These are phyloP conservation scores for Polyommatus iphigenia DNA, from an alignment of 2,888 invertebrate genomes.

Conservation along the genomic window DNA sequence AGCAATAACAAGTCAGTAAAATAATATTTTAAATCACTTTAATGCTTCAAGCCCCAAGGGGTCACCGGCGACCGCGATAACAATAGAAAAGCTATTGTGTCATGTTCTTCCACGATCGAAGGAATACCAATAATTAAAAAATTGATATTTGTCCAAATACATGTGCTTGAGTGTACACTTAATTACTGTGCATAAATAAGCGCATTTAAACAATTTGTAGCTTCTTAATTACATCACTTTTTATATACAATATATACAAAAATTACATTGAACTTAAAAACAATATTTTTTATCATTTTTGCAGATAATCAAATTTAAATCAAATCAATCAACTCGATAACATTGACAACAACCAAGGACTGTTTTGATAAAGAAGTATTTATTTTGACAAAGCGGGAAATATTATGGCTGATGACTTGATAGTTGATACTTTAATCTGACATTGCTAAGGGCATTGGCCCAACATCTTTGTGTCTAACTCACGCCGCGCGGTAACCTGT, in stretches of 20 bases:
- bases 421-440: not conserved
- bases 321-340: constrained; percentile 39
- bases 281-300: not conserved
- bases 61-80: too few relatives aligned
- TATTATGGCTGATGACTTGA: not conserved
- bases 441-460: constrained; percentile 6
- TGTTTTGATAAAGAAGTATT: not conserved
- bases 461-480: not conserved
- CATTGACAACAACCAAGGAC: constrained; percentile 1
- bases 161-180: too few relatives aligned
- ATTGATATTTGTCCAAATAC: too few relatives aligned
- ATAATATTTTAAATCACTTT: too few relatives aligned
- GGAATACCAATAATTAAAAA: too few relatives aligned
- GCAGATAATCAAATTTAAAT: constrained; percentile 1
- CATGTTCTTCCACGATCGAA: too few relatives aligned
- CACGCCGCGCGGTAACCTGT: not conserved
- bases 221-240: not conserved
- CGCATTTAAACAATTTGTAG: too few relatives aligned
- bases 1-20: too few relatives aligned
- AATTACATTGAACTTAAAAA: constrained; percentile 20
- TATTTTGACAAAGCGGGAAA: not conserved
- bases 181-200: too few relatives aligned
- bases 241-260: not conserved
- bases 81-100: too few relatives aligned
- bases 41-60: too few relatives aligned